These are phyloP conservation scores for Odobenus rosmarus DNA, from an alignment of 2,113 vertebrate species.

Conservation along the genomic window DNA sequence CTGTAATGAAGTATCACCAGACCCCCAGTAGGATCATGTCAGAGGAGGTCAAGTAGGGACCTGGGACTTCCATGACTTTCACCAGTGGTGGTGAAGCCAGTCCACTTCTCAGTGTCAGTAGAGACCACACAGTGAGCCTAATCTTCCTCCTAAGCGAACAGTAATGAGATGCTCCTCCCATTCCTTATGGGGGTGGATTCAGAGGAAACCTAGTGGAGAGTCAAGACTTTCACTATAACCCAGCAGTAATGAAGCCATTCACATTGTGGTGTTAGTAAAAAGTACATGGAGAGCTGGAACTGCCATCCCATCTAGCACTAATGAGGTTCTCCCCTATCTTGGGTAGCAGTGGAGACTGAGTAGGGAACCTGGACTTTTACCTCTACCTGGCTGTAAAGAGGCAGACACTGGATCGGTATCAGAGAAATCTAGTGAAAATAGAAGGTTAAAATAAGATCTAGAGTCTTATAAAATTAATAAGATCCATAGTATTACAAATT, in stretches of 20 bases:
- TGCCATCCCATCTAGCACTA: neutral
- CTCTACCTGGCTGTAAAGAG: neutral
- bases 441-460: neutral
- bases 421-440: neutral
- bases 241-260: neutral
- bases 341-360: neutral
- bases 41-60: neutral
- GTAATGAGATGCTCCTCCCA: neutral
- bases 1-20: neutral
- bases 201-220: neutral
- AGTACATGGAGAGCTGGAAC: neutral
- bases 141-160: neutral
- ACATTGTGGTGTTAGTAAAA: neutral
- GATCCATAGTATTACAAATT: neutral
- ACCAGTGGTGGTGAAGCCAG: neutral
- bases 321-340: neutral
- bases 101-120: too few species aligned
- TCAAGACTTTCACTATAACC: neutral
- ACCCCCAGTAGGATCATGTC: neutral
- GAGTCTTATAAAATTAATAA: neutral
- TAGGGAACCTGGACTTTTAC: neutral
- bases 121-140: too few species aligned
- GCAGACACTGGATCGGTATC: accelerated
- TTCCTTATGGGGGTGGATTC: accelerated
- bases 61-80: neutral